A percentile compares a stretch with the other conserved stretches of the same genome.
These are phyloP conservation scores for Calliopum simillimum DNA, from an alignment of 2,888 invertebrate species.

Conservation along the genomic window DNA sequence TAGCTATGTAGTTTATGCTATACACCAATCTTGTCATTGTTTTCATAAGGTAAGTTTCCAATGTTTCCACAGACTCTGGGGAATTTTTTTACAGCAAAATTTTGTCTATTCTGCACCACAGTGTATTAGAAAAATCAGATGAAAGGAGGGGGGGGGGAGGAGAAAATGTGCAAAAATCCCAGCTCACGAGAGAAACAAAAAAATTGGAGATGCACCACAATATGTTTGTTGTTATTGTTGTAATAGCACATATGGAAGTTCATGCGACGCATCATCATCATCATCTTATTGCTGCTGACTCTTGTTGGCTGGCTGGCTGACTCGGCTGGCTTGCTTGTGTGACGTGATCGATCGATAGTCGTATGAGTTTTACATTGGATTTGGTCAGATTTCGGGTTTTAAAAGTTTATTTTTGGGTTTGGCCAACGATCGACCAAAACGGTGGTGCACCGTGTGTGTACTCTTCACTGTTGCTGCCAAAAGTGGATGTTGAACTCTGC, in stretches of 20 bases:
- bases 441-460: neutral
- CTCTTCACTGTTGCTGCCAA: conserved; percentile 4
- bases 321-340: conserved; percentile 12
- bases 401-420: conserved; percentile 16
- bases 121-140: neutral
- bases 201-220: neutral
- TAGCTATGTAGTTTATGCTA: too few species aligned
- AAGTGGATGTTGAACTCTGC: conserved; percentile 24
- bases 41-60: too few species aligned
- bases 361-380: conserved; percentile 36
- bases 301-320: too few species aligned
- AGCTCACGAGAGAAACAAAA: neutral
- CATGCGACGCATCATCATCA: conserved; percentile 28
- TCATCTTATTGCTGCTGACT: neutral
- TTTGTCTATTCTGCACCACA: too few species aligned
- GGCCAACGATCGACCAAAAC: neutral
- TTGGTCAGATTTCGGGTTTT: conserved; percentile 16
- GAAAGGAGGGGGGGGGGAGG: neutral
- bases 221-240: conserved; percentile 17
- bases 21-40: too few species aligned
- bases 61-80: too few species aligned
- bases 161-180: neutral
- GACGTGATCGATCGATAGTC: conserved; percentile 36
- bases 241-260: conserved; percentile 29
- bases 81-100: too few species aligned